Evolutionary conservation across 2,797 vertebrate species (phyloP), one percentile per base, ranked within the genome.

Genomic region (Coranthus polyacanthus): DNA sequence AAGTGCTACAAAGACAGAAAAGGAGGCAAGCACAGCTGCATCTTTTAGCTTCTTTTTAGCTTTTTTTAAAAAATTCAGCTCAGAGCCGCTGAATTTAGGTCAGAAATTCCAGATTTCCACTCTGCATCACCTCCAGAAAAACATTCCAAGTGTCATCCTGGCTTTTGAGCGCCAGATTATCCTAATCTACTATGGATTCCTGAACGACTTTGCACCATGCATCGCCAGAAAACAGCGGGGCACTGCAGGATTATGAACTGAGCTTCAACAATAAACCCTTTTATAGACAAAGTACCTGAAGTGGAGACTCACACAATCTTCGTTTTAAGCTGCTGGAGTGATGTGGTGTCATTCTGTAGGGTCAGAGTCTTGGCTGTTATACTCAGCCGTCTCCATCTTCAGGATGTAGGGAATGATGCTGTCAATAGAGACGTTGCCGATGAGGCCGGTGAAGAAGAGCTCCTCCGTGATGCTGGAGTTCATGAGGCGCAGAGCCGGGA

Each of bases 401-500:
- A 99, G 96, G 86, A 99, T 99, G 90, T 99, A 99, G 18, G 98
- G 98, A 90, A 99, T 99, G 88, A 99, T 99, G 90, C 97, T 99
- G 94, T 99, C 98, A 68, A 99, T 99, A 2, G 97, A 97, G 79
- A 99, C 98, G 15, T 97, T 99, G 78, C 98, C 98, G 62, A 99
- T 99, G 72, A 99, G 93, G 68, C 98, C 98, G 0, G 98, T 99
- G 86, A 99, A 99, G 92, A 99, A 99, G 5, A 99, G 96, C 92
- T 99, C 98, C 89, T 99, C 98, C 0, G 98, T 99, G 90, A 99
- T 97, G 88, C 90, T 94, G 68, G 96, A 98, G 90, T 95, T 99
- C 98, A 99, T 99, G 66, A 98, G 93, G 68, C 98, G 95, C 44
- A 99, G 94, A 4, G 98, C 96, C 0, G 98, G 96, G 57, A 99